Conservation (phyloP, 35 echinoderm and acorn worm species). For the Anneissia japonica region DNA sequence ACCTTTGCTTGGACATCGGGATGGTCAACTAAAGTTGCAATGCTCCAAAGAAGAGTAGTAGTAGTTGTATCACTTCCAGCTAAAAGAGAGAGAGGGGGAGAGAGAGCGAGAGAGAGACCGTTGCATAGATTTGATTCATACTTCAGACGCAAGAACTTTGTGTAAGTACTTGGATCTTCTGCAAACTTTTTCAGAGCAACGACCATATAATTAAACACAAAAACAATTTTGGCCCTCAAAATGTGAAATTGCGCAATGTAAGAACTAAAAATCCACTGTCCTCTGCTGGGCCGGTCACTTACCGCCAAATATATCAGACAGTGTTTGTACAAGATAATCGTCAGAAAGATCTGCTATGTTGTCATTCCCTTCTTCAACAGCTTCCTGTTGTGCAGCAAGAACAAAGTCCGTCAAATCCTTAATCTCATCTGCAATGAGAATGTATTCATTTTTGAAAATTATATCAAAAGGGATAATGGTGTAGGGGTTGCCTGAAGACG, state of each 20-base stretch:
- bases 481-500: too few relatives aligned
- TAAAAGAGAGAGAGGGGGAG: too few relatives aligned
- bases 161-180: too few relatives aligned
- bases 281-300: too few relatives aligned
- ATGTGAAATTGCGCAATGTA: too few relatives aligned
- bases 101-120: too few relatives aligned
- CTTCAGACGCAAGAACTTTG: too few relatives aligned
- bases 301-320: constrained; percentile 21
- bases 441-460: background rate
- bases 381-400: background rate
- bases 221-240: too few relatives aligned
- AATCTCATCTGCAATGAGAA: background rate
- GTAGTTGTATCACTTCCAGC: background rate
- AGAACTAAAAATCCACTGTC: too few relatives aligned
- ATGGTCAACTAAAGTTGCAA: background rate
- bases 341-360: constrained; percentile 13
- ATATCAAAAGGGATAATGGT: too few relatives aligned
- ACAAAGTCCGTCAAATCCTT: background rate
- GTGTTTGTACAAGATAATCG: constrained; percentile 3
- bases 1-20: background rate
- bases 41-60: background rate
- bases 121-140: too few relatives aligned
- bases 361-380: background rate
- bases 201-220: background rate
- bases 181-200: background rate